These are phyloP conservation scores for Torymus tubicola DNA, from an alignment of 2,888 invertebrate species.

Conservation along the genomic window DNA sequence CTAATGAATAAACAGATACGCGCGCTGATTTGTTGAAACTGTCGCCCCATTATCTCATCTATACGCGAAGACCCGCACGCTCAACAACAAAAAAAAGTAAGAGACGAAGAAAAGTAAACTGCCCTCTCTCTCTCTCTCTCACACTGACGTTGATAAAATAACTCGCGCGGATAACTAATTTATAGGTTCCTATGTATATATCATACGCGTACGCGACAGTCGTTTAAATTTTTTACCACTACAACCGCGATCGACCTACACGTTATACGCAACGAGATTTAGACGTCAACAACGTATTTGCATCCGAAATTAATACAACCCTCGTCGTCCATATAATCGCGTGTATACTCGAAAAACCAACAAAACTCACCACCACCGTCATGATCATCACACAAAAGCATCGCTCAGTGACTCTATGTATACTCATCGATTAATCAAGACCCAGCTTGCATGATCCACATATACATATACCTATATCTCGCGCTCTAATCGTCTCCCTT, in stretches of 20 bases:
- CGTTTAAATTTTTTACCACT: too few relatives aligned
- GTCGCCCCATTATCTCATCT: constrained; percentile 12
- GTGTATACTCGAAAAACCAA: too few relatives aligned
- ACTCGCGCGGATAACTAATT: too few relatives aligned
- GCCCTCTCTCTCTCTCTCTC: too few relatives aligned
- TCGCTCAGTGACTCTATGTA: background rate
- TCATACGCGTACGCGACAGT: too few relatives aligned
- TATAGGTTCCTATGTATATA: too few relatives aligned
- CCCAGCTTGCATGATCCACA: background rate
- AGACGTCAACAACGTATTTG: background rate
- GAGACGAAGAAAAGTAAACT: too few relatives aligned
- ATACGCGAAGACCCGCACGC: too few relatives aligned
- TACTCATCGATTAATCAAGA: constrained; percentile 45
- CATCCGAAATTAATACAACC: constrained; percentile 7
- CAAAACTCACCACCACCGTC: too few relatives aligned
- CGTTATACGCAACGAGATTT: constrained; percentile 1
- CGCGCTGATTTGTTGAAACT: constrained; percentile 2
- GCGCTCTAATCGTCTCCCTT: constrained; percentile 18
- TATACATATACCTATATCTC: background rate
- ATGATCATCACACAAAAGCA: background rate
- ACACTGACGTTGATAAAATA: too few relatives aligned
- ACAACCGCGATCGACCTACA: background rate
- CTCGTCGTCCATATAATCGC: background rate
- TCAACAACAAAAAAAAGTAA: too few relatives aligned
- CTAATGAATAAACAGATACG: constrained; percentile 38